phyloP scores from a whole-genome alignment of 2,888 invertebrate species.

The Ichneumoninae sp. region DNA sequence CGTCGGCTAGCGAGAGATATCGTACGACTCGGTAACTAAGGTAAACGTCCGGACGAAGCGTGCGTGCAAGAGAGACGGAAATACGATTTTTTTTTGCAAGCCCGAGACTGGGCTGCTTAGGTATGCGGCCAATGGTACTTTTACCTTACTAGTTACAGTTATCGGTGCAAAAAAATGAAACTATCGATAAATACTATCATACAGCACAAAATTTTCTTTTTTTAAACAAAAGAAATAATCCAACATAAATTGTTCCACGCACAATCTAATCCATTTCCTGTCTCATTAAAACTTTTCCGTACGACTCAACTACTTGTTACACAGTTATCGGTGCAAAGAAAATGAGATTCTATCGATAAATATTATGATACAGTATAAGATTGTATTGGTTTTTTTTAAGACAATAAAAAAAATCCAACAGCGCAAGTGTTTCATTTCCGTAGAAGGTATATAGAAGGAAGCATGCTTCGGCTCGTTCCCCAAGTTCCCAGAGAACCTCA shows the following conservation, averaged over 20 bases:
- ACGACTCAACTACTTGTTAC: neutral
- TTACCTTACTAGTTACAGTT: too few species aligned
- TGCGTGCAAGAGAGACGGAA: too few species aligned
- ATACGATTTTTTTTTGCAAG: too few species aligned
- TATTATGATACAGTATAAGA: neutral
- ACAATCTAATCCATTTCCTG: conserved; percentile 53
- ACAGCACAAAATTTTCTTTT: too few species aligned
- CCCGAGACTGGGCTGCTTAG: too few species aligned
- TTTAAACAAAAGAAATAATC: neutral
- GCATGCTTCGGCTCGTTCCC: conserved; percentile 29
- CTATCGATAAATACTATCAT: too few species aligned
- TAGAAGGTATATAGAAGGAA: neutral
- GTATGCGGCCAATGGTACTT: too few species aligned
- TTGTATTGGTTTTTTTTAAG: neutral
- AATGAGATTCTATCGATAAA: neutral
- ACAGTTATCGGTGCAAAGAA: neutral
- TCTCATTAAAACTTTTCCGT: conserved; percentile 25
- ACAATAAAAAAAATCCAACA: neutral
- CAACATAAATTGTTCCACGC: conserved; percentile 18
- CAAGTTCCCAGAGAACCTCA: conserved; percentile 37
- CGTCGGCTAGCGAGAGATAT: too few species aligned
- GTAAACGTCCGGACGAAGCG: too few species aligned
- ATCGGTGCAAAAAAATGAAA: too few species aligned
- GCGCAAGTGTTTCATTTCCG: neutral
- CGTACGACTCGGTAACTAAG: too few species aligned